Base-by-base conservation (phyloP, 2,113 vertebrate genomes). In the Pangasianodon hypophthalmus region DNA sequence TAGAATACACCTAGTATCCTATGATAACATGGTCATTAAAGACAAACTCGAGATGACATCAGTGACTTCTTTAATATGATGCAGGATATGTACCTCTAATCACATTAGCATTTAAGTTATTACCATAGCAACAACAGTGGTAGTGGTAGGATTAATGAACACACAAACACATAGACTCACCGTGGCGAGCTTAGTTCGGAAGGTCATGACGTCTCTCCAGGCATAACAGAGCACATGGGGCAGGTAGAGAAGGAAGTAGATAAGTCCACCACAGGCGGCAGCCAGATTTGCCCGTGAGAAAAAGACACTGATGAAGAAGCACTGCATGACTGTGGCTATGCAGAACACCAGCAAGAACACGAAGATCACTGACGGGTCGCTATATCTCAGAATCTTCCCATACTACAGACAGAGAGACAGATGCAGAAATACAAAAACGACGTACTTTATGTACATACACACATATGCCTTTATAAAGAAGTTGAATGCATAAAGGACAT, bases 241-340 rank as follows among this genome's bases (percentile, higher is more conserved):
- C 86, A 99, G 94, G 94, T 99, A 99, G 46, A 99, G 96, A 0
- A 97, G 96, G 92, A 99, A 99, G 94, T 98, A 99, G 93, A 99
- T 96, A 94, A 99, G 97, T 75, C 98, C 98, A 0, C 98, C 98
- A 18, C 98, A 99, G 88, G 98, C 98, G 0, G 98, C 97, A 0
- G 98, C 98, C 93, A 99, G 93, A 94, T 99, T 99, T 91, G 98
- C 97, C 91, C 97, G 97, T 81, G 98, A 99, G 96, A 99, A 99
- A 92, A 99, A 94, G 0, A 98, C 97, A 95, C 97, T 99, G 93
- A 99, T 98, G 92, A 99, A 95, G 95, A 99, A 99, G 95, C 98
- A 99, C 95, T 99, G 96, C 80, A 96, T 95, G 94, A 99, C 97
- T 92, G 98, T 99, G 94, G 97, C 94, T 92, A 97, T 10, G 0